phyloP scores from a whole-genome alignment of 1,140 invertebrate species.

The Eciton burchellii region DNA sequence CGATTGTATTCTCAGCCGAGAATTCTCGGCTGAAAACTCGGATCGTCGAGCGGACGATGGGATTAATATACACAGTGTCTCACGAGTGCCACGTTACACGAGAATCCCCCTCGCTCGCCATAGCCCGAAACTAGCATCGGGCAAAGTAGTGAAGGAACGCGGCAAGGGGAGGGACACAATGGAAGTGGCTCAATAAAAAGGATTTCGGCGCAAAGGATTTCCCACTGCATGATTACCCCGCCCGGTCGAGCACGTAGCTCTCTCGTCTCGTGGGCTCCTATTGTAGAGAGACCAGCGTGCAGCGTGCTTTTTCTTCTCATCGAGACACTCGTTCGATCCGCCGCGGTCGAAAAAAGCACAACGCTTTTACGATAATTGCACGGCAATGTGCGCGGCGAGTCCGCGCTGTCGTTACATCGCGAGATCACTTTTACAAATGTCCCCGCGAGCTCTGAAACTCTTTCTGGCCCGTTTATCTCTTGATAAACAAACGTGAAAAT shows the following conservation, averaged over 20 bases:
- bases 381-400: neutral
- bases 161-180: constrained; percentile 49
- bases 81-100: constrained; percentile 51
- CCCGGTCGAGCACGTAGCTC: constrained; percentile 39
- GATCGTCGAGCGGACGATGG: neutral
- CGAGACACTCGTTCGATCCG: constrained; percentile 47
- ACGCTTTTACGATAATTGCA: constrained; percentile 59
- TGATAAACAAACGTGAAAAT: neutral
- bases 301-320: constrained; percentile 44
- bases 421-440: constrained; percentile 18
- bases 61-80: constrained; percentile 28
- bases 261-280: constrained; percentile 41
- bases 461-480: neutral
- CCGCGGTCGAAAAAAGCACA: constrained; percentile 35
- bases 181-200: constrained; percentile 58
- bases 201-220: constrained; percentile 59
- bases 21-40: neutral
- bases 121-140: constrained; percentile 22
- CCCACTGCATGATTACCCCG: constrained; percentile 56
- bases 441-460: neutral
- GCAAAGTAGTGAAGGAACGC: constrained; percentile 43
- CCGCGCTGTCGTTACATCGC: neutral
- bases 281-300: constrained; percentile 37
- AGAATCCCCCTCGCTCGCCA: constrained; percentile 45
- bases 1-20: neutral